phyloP scores from a whole-genome alignment of 1,140 invertebrate species.

The Diorhabda sublineata region DNA sequence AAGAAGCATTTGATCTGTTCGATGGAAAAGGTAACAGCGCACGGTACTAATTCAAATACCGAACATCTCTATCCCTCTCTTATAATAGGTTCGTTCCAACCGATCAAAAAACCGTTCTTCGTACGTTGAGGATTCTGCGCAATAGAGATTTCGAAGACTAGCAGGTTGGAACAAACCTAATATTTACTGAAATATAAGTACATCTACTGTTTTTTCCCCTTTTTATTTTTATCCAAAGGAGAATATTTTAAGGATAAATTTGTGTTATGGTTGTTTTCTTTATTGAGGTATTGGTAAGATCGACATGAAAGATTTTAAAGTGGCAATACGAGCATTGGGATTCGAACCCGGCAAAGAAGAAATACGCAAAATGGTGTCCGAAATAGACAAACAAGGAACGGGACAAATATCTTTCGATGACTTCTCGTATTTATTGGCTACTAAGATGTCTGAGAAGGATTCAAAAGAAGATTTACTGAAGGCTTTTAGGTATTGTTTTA shows the following conservation, averaged over 20 bases:
- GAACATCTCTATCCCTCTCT: too few relatives aligned
- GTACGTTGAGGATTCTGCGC: too few relatives aligned
- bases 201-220: too few relatives aligned
- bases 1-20: conserved; percentile 94
- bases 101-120: too few relatives aligned
- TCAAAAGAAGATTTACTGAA: conserved; percentile 94
- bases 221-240: too few relatives aligned
- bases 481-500: conserved; percentile 67
- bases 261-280: too few relatives aligned
- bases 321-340: conserved; percentile 85
- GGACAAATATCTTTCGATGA: conserved; percentile 86
- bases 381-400: conserved; percentile 83
- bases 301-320: conserved; percentile 89
- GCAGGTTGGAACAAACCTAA: too few relatives aligned
- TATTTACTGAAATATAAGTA: too few relatives aligned
- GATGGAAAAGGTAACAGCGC: conserved; percentile 67
- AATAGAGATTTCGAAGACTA: too few relatives aligned
- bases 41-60: too few relatives aligned
- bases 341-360: conserved; percentile 97
- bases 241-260: too few relatives aligned
- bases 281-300: conserved; percentile 64
- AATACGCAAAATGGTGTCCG: conserved; percentile 89
- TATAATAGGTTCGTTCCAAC: too few relatives aligned
- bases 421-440: conserved; percentile 85
- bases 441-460: conserved; percentile 95